phyloP scores from a whole-genome alignment of 2,888 invertebrate species.

The Drosophila glabriapex region DNA sequence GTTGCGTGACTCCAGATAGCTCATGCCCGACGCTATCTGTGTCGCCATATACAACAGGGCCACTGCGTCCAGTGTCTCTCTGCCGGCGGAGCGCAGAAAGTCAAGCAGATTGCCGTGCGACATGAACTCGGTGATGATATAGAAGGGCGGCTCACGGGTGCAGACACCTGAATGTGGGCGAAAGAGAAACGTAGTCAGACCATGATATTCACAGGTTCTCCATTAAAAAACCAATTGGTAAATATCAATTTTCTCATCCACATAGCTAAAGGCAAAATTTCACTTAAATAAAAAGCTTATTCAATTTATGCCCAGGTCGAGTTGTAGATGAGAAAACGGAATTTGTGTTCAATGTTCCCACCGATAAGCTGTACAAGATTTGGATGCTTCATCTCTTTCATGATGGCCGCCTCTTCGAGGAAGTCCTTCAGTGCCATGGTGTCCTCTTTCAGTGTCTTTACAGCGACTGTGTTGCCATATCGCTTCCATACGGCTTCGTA shows the following conservation, averaged over 20 bases:
- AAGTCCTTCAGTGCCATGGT: conserved; percentile 99
- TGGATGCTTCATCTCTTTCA: conserved; percentile 99
- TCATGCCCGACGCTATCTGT: conserved; percentile 99
- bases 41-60: conserved; percentile 99
- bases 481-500: conserved; percentile 99
- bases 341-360: conserved; percentile 86
- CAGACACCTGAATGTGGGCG: conserved; percentile 91
- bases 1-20: conserved; percentile 97
- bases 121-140: conserved; percentile 99
- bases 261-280: background rate
- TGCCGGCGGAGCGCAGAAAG: conserved; percentile 94
- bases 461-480: conserved; percentile 98
- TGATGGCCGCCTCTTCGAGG: conserved; percentile 99
- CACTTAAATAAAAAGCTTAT: background rate
- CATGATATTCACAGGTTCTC: background rate
- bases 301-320: background rate
- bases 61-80: conserved; percentile 95
- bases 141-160: conserved; percentile 99
- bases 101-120: conserved; percentile 98
- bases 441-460: conserved; percentile 99
- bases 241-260: conserved; percentile 11
- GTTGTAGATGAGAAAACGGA: background rate
- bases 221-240: background rate
- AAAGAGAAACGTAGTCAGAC: background rate
- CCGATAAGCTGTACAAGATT: conserved; percentile 97